These are phyloP conservation scores for Caenorhabditis inopinata DNA, from an alignment of 1,140 invertebrate species.

Conservation along the genomic window DNA sequence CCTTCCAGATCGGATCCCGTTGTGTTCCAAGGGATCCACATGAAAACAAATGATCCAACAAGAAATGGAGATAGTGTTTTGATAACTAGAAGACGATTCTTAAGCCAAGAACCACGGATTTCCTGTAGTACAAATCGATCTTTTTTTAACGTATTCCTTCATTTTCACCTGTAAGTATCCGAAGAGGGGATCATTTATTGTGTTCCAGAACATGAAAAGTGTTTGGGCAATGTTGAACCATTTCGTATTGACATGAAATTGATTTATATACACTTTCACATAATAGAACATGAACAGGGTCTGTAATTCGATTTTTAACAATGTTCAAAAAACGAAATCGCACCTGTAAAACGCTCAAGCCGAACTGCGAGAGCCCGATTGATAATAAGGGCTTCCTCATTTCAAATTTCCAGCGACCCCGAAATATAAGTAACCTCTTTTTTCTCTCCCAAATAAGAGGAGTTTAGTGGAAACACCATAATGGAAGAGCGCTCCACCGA, in stretches of 20 bases:
- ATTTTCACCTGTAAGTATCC: constrained; percentile 66
- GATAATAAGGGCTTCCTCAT: constrained; percentile 31
- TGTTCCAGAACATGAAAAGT: constrained; percentile 69
- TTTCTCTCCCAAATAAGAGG: too few relatives aligned
- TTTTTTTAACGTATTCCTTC: not conserved
- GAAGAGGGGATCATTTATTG: constrained; percentile 69
- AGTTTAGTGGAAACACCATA: too few relatives aligned
- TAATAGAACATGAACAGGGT: constrained; percentile 62
- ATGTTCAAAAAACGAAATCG: not conserved
- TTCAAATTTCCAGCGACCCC: not conserved
- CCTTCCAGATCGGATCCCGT: constrained; percentile 56
- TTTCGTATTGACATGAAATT: constrained; percentile 67
- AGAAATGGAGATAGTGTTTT: constrained; percentile 67
- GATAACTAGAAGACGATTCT: constrained; percentile 66
- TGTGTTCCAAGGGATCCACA: constrained; percentile 67
- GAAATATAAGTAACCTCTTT: too few relatives aligned
- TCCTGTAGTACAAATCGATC: constrained; percentile 43
- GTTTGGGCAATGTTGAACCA: constrained; percentile 69
- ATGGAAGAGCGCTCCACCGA: not conserved
- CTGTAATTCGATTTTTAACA: constrained; percentile 40
- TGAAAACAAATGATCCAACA: constrained; percentile 67
- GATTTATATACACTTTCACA: constrained; percentile 68
- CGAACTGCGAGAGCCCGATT: constrained; percentile 56
- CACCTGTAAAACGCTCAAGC: constrained; percentile 43
- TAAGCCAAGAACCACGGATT: constrained; percentile 59